Base-by-base conservation (phyloP, 2,888 invertebrate species). In the Tenthredo livida region DNA sequence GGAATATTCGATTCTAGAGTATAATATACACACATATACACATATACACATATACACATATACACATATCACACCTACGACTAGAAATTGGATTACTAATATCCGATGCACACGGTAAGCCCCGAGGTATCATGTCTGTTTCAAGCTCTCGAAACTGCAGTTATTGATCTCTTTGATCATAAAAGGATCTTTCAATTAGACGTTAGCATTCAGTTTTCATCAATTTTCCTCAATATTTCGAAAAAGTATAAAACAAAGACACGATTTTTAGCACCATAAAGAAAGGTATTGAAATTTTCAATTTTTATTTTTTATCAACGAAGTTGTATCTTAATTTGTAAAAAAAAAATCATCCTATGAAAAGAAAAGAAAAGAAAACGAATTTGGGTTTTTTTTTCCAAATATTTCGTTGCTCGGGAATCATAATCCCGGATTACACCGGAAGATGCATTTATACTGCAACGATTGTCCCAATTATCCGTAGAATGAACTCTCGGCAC, bases 1-100 rank as follows among this genome's bases (percentile, higher is more conserved):
- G 70, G 70, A 70, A 70, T 70, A 70, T 6, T 70, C 70, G 70
- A 70, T 70, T 70, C 17, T 21, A 21, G 25, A 61, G 25, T 54
- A 54, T n/a, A 12, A 21, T 25, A 10, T 61, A 61, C 25, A 10
- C 12, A 61, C 9, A 25, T 10, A 9, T 5, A 17, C 9, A 21
- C 3, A 21, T 33, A 33, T 33, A 33, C 2, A 33, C 2, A 33
- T 33, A 33, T 33, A 33, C 6, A 21, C 25, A 61, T 33, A 33
- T 25, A 21, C 25, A 61, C 21, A 21, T 61, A 25, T 25, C 5
- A 25, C 25, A 61, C 61, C 25, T 9, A 61, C 9, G 4, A 47
- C 25, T 25, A 21, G 61, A 25, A 61, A 61, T 61, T 25, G 61
- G 33, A 70, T 70, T 70, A 70, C 37, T 70, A 70, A 70, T 70